Conservation (phyloP, 2,113 vertebrate genomes). For the Halcyon senegalensis region DNA sequence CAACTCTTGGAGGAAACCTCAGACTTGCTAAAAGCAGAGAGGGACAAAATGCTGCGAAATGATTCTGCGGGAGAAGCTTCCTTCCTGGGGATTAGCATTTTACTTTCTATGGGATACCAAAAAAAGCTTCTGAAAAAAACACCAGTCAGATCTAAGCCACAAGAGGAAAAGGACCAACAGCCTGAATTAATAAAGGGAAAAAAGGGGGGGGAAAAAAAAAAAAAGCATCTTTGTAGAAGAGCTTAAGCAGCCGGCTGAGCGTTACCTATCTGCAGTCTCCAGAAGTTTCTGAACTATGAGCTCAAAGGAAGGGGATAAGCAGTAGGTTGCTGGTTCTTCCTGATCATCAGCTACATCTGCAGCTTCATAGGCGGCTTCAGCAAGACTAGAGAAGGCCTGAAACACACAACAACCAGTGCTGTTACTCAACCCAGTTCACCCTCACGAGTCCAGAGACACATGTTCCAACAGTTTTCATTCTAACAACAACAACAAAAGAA, state of each 20-base stretch:
- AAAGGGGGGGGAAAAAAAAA: not conserved
- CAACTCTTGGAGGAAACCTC: not conserved
- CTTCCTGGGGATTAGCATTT: not conserved
- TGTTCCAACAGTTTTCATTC: not conserved
- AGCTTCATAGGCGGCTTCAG: constrained; percentile 96
- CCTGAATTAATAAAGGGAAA: not conserved
- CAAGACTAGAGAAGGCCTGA: constrained; percentile 96
- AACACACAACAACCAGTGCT: not conserved
- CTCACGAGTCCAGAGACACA: not conserved
- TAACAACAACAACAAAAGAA: not conserved
- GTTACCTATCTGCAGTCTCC: constrained; percentile 94
- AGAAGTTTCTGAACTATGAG: constrained; percentile 97
- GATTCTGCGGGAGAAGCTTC: not conserved
- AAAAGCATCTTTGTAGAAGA: not conserved
- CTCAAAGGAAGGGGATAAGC: constrained; percentile 96
- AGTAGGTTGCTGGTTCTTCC: constrained; percentile 95
- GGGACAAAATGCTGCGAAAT: not conserved
- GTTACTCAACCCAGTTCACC: not conserved
- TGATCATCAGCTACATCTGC: constrained; percentile 96
- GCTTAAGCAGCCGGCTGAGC: fast-evolving
- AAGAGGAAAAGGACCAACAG: not conserved
- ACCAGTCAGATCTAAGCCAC: not conserved
- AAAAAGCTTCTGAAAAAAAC: not conserved
- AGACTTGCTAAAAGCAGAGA: not conserved
- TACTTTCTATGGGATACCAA: not conserved